Evolutionary conservation across 2,888 invertebrate genomes (phyloP).

Genomic region (Smittia sp.): DNA sequence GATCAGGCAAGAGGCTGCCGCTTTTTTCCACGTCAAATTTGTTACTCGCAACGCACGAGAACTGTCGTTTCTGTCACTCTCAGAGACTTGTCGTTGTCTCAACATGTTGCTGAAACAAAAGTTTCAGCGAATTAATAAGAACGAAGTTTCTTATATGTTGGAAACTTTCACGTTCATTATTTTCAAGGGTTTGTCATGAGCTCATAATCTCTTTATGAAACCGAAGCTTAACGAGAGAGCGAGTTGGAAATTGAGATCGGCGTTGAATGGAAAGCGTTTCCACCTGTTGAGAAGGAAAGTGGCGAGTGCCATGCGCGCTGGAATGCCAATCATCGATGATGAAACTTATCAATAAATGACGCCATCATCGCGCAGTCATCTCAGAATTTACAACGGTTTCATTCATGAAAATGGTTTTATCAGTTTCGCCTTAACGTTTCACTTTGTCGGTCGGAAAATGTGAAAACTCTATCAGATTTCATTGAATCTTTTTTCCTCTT

Average conservation of each 20-base stretch:
- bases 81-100: too few species aligned
- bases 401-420: conserved; percentile 30
- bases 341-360: neutral
- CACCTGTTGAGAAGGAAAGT: neutral
- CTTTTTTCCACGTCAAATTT: too few species aligned
- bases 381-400: conserved; percentile 21
- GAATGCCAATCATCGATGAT: neutral
- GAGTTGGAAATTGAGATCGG: neutral
- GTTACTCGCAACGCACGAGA: too few species aligned
- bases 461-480: conserved; percentile 9
- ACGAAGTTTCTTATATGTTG: too few species aligned
- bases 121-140: too few species aligned
- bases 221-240: too few species aligned
- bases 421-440: conserved; percentile 34
- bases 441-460: conserved; percentile 17
- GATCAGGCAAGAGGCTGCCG: too few species aligned
- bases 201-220: too few species aligned
- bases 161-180: too few species aligned
- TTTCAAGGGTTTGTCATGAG: too few species aligned
- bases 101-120: too few species aligned
- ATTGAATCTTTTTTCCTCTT: neutral
- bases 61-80: too few species aligned
- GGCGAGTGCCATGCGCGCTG: neutral
- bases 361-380: neutral
- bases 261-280: neutral